Conservation (phyloP, 2,797 vertebrate genomes). For the Limnodromus scolopaceus region DNA sequence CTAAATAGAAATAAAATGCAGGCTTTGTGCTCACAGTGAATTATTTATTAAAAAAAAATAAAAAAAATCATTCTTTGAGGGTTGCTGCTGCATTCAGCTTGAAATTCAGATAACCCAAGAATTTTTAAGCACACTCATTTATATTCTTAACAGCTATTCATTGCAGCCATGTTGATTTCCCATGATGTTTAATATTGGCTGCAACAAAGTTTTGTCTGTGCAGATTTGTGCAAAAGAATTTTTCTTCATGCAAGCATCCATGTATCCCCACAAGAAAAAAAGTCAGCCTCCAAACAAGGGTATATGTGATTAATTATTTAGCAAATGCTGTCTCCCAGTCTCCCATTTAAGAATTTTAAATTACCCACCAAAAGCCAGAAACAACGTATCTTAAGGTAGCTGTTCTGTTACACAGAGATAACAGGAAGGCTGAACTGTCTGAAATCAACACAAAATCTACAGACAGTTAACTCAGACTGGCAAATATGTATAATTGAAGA, state of each 20-base stretch:
- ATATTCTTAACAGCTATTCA: constrained; percentile 39
- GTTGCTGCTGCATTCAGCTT: background rate
- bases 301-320: constrained; percentile 47
- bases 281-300: background rate
- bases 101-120: constrained; percentile 14
- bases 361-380: background rate
- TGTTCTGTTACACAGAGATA: background rate
- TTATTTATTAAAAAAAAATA: constrained; percentile 21
- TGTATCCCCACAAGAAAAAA: constrained; percentile 24
- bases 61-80: background rate
- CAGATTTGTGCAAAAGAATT: constrained; percentile 13
- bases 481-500: background rate
- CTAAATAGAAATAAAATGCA: constrained; percentile 40
- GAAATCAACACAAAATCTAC: background rate
- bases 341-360: constrained; percentile 33
- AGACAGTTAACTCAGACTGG: background rate
- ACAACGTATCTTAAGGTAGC: background rate
- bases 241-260: background rate
- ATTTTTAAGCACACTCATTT: constrained; percentile 2
- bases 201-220: constrained; percentile 38
- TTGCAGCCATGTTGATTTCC: constrained; percentile 58
- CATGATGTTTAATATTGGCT: constrained; percentile 39
- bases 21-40: background rate
- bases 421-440: background rate
- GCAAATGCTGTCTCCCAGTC: background rate